Conservation (phyloP, 2,113 vertebrate genomes). For the Nycticryphes semicollaris region DNA sequence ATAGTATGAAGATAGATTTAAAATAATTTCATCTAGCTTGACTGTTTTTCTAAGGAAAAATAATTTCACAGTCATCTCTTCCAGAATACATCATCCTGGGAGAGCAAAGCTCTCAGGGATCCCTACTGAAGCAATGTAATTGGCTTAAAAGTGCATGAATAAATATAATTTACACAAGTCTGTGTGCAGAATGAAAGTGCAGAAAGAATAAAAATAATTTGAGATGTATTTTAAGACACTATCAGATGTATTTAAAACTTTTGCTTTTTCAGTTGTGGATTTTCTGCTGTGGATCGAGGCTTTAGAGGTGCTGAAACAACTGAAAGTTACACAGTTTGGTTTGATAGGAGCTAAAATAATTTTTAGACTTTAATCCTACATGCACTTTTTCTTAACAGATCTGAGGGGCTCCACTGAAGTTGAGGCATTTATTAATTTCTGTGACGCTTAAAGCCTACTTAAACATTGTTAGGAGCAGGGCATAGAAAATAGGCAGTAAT, state of each 20-base stretch:
- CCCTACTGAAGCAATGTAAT: not conserved
- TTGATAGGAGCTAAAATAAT: not conserved
- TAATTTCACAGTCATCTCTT: rapidly evolving
- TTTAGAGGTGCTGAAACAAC: not conserved
- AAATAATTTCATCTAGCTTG: not conserved
- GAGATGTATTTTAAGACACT: not conserved
- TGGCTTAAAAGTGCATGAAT: not conserved
- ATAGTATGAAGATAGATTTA: not conserved
- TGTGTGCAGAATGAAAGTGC: not conserved
- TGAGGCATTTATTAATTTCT: not conserved
- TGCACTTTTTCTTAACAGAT: not conserved
- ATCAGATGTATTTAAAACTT: not conserved
- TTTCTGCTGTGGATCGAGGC: not conserved
- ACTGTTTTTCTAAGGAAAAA: not conserved
- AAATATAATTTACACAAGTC: not conserved
- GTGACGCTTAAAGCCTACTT: not conserved
- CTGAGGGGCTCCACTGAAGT: not conserved
- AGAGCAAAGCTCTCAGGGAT: not conserved
- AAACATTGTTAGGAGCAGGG: not conserved
- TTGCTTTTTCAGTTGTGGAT: not conserved
- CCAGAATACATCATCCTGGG: not conserved
- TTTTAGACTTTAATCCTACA: not conserved
- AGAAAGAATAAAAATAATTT: not conserved
- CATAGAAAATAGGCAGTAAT: not conserved
- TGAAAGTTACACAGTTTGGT: not conserved